Conservation (phyloP, 2,113 vertebrate species). For the Gymnogyps californianus region DNA sequence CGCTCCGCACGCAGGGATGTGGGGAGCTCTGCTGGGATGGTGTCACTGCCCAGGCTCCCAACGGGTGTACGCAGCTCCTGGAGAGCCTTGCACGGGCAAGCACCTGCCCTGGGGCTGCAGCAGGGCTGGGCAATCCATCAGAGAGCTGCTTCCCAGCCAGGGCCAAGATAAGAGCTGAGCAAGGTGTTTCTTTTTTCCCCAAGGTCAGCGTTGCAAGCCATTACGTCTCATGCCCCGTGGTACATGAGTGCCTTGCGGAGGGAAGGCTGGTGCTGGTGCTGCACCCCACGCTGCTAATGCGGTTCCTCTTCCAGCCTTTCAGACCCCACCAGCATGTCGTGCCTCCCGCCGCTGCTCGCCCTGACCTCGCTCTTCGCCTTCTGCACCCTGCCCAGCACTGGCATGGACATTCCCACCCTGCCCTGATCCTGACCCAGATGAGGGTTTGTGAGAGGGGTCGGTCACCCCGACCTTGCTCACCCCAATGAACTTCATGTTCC, state of each 20-base stretch:
- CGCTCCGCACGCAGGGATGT: rapidly evolving
- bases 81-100: neutral
- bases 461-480: neutral
- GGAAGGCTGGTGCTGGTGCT: neutral
- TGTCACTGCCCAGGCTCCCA: neutral
- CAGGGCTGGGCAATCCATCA: neutral
- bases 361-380: neutral
- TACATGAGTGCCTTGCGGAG: rapidly evolving
- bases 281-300: rapidly evolving
- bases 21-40: neutral
- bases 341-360: neutral
- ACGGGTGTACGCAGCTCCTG: rapidly evolving
- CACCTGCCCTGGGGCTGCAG: neutral
- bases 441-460: neutral
- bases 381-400: neutral
- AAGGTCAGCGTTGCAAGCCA: neutral
- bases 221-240: rapidly evolving
- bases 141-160: neutral
- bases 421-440: neutral
- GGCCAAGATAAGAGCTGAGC: neutral
- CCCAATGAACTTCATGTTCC: rapidly evolving
- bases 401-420: neutral
- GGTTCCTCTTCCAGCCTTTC: neutral
- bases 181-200: neutral
- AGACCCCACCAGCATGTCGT: neutral